phyloP scores from a whole-genome alignment of 1,140 invertebrate species.

The Apocrypta bakeri region DNA sequence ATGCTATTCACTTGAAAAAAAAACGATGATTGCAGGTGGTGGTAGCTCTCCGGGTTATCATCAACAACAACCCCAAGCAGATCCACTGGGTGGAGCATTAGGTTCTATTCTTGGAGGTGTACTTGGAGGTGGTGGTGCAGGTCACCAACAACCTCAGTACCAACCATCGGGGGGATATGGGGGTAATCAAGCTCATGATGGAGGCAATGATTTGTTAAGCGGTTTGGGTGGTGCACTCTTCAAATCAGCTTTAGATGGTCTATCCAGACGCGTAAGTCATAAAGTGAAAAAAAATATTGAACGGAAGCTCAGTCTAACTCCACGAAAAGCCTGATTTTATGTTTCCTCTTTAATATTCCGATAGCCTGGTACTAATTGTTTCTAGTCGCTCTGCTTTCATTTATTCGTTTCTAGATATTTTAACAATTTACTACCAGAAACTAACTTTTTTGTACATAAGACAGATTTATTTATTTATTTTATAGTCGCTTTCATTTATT shows the following conservation, averaged over 20 bases:
- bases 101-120: constrained; percentile 67
- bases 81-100: constrained; percentile 62
- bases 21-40: constrained; percentile 44
- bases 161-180: constrained; percentile 54
- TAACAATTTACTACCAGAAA: background rate
- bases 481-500: background rate
- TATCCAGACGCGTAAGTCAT: constrained; percentile 64
- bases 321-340: constrained; percentile 5
- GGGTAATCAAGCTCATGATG: constrained; percentile 56
- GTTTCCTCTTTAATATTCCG: background rate
- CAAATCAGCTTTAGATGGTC: constrained; percentile 66
- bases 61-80: constrained; percentile 54
- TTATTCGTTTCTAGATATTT: background rate
- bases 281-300: constrained; percentile 6
- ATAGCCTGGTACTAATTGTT: background rate
- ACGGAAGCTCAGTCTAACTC: background rate
- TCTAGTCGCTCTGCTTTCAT: background rate
- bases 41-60: constrained; percentile 53
- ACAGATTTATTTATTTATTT: constrained; percentile 18
- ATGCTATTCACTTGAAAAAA: background rate
- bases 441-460: background rate
- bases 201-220: constrained; percentile 61
- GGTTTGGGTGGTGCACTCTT: constrained; percentile 66
- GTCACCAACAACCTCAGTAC: constrained; percentile 36
- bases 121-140: constrained; percentile 63